Conservation (phyloP, 2,113 vertebrate genomes). For the Pteronura brasiliensis region DNA sequence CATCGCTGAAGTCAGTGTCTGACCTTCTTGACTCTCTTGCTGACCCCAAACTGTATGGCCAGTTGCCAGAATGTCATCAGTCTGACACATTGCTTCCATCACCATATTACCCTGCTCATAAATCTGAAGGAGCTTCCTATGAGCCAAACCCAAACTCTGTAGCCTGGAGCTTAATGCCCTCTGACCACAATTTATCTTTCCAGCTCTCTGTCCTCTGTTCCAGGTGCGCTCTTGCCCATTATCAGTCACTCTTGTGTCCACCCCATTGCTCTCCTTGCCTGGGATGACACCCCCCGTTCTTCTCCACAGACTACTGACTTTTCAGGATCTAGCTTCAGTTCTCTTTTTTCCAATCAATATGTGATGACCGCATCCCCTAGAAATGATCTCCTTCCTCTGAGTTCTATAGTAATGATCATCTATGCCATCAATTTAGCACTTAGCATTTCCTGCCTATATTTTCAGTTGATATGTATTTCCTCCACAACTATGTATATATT, state of each 20-base stretch:
- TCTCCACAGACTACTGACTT: not conserved
- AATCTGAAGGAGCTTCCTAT: constrained; percentile 52
- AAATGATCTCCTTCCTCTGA: constrained; percentile 22
- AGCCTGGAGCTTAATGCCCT: constrained; percentile 36
- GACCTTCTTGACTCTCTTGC: not conserved
- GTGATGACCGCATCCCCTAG: not conserved
- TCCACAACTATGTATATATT: not conserved
- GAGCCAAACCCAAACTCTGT: constrained; percentile 34
- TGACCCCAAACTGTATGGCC: constrained; percentile 12
- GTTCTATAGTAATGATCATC: not conserved
- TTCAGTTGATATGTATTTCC: not conserved
- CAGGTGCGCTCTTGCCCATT: not conserved
- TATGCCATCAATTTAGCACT: not conserved
- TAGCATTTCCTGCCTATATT: constrained; percentile 39
- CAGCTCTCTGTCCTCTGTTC: not conserved
- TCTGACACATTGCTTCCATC: constrained; percentile 40
- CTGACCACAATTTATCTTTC: constrained; percentile 20
- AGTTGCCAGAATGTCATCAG: constrained; percentile 42
- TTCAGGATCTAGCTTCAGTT: not conserved
- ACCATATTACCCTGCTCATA: constrained; percentile 6
- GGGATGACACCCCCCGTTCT: not conserved
- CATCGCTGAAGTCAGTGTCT: not conserved
- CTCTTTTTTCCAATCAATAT: not conserved
- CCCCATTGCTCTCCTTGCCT: not conserved
- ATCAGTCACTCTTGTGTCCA: not conserved